These are phyloP conservation scores for Drosophila bipectinata DNA, from an alignment of 1,140 invertebrate genomes.

Conservation along the genomic window DNA sequence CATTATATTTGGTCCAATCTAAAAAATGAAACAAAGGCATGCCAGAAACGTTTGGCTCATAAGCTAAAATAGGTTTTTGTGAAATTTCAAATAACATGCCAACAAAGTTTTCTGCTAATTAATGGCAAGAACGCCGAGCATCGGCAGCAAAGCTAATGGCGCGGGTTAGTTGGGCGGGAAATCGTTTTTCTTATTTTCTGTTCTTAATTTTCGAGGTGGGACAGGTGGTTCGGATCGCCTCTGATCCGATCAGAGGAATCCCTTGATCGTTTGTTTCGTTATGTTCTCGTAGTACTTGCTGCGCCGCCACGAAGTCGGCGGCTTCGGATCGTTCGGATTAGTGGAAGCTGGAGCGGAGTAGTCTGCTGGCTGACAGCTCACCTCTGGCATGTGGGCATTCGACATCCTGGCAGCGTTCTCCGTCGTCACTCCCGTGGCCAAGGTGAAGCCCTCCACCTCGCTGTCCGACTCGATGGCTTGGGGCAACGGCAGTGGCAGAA, in stretches of 20 bases:
- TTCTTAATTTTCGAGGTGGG: conserved; percentile 8
- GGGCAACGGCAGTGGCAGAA: conserved; percentile 35
- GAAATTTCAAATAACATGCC: conserved; percentile 50
- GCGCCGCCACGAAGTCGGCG: conserved; percentile 73
- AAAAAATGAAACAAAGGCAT: conserved; percentile 36
- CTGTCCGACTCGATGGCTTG: conserved; percentile 76
- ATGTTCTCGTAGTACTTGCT: conserved; percentile 84
- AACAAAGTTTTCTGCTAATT: conserved; percentile 52
- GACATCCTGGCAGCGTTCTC: conserved; percentile 45
- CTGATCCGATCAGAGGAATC: conserved; percentile 69
- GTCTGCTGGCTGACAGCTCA: conserved; percentile 58
- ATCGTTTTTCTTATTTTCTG: conserved; percentile 2
- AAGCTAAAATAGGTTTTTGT: conserved; percentile 46
- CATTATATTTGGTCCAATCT: conserved; percentile 32
- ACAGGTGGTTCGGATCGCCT: conserved; percentile 9
- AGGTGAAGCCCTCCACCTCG: conserved; percentile 66
- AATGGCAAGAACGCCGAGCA: conserved; percentile 66
- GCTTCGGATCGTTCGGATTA: conserved; percentile 56
- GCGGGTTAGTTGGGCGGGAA: conserved; percentile 63
- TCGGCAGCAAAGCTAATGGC: conserved; percentile 62
- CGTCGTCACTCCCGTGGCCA: conserved; percentile 52
- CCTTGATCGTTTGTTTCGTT: conserved; percentile 85
- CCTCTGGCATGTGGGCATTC: conserved; percentile 73
- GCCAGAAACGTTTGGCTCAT: conserved; percentile 46
- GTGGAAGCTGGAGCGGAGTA: conserved; percentile 34